A percentile compares a stretch with the other conserved stretches of the same genome.
Evolutionary conservation across 2,113 vertebrate species (phyloP).

Genomic region (Urocynchramus pylzowi): DNA sequence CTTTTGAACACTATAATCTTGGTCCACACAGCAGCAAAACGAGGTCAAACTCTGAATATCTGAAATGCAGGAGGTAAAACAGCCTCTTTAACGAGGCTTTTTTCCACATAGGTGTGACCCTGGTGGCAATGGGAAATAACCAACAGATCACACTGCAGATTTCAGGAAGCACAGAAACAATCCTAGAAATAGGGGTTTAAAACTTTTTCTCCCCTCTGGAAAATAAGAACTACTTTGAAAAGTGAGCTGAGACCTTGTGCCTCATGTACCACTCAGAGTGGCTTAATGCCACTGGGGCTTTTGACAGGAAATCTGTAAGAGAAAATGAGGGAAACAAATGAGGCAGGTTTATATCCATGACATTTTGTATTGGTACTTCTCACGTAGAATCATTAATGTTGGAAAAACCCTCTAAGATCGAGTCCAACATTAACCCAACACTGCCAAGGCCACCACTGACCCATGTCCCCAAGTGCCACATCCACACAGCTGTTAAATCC

Average conservation of each 20-base stretch:
- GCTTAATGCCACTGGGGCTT: not conserved
- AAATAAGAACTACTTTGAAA: not conserved
- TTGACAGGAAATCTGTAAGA: not conserved
- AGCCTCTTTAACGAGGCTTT: not conserved
- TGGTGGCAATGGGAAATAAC: not conserved
- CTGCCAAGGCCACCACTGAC: not conserved
- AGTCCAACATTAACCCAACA: fast-evolving
- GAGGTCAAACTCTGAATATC: not conserved
- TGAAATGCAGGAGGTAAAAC: not conserved
- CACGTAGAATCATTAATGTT: not conserved
- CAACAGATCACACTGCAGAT: not conserved
- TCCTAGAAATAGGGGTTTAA: not conserved
- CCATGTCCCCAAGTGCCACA: not conserved
- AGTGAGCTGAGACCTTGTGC: fast-evolving
- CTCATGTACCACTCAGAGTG: not conserved
- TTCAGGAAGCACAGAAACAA: not conserved
- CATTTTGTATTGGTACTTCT: not conserved
- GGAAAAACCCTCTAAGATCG: fast-evolving
- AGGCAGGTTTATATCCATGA: fast-evolving
- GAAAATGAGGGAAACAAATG: not conserved
- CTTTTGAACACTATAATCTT: not conserved
- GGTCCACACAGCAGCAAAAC: not conserved
- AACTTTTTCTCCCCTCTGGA: not conserved
- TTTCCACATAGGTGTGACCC: not conserved
- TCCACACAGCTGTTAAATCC: fast-evolving